phyloP scores from a whole-genome alignment of 1,140 invertebrate genomes.

The Bilobella aurantiaca region DNA sequence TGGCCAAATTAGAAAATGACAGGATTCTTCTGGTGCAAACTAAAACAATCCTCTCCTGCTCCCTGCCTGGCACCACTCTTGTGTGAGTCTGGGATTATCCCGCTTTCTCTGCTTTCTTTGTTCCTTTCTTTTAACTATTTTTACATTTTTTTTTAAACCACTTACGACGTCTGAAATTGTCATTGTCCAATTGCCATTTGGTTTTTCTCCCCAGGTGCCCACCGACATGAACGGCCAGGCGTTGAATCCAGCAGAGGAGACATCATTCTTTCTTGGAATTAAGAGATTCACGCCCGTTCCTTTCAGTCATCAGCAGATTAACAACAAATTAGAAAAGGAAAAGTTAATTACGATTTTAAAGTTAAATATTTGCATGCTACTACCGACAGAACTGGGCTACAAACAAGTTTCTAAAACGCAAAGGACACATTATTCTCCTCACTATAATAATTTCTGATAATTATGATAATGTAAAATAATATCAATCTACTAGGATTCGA shows the following conservation, averaged over 20 bases:
- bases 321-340: not conserved
- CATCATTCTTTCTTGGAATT: slow-evolving; percentile 56
- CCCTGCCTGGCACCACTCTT: too few relatives aligned
- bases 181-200: slow-evolving; percentile 62
- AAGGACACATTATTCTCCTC: too few relatives aligned
- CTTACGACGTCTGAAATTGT: slow-evolving; percentile 51
- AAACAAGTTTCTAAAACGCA: too few relatives aligned
- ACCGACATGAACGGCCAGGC: slow-evolving; percentile 84
- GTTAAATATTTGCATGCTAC: too few relatives aligned
- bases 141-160: not conserved
- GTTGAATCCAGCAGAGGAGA: slow-evolving; percentile 57
- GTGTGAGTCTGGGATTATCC: too few relatives aligned
- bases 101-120: not conserved
- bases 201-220: slow-evolving; percentile 81
- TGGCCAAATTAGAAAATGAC: slow-evolving; percentile 19
- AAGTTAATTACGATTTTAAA: not conserved
- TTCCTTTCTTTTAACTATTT: not conserved
- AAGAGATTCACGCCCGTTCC: slow-evolving; percentile 62
- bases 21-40: too few relatives aligned
- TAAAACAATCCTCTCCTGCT: too few relatives aligned
- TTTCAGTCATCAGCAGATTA: slow-evolving; percentile 35
- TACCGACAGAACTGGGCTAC: too few relatives aligned
- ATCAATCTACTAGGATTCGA: too few relatives aligned
- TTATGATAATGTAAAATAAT: too few relatives aligned
- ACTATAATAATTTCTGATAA: too few relatives aligned